A percentile compares a stretch with the other conserved stretches of the same genome.
Conservation (phyloP, 2,888 invertebrate genomes). For the Habroteleia sp. region DNA sequence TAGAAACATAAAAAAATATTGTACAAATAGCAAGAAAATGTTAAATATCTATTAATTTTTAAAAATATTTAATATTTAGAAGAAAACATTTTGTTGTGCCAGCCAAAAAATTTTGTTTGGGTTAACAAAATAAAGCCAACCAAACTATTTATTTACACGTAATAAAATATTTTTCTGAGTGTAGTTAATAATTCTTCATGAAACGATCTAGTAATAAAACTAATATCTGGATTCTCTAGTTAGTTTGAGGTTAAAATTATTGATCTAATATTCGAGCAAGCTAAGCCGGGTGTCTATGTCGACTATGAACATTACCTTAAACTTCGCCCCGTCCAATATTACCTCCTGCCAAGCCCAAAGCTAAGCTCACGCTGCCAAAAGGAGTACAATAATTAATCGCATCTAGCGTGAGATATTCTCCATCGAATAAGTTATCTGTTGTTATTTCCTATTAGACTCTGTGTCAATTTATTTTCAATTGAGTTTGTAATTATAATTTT, state of each 20-base stretch:
- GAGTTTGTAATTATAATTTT: slow-evolving; percentile 24
- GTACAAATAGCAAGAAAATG: too few species aligned
- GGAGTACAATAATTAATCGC: slow-evolving; percentile 79
- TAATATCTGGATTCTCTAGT: slow-evolving; percentile 66
- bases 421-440: slow-evolving; percentile 62
- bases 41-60: too few species aligned
- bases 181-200: too few species aligned
- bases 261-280: slow-evolving; percentile 80
- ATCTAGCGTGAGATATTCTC: slow-evolving; percentile 74
- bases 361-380: slow-evolving; percentile 73
- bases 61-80: too few species aligned
- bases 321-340: slow-evolving; percentile 72
- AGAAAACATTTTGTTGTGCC: too few species aligned
- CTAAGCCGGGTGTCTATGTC: slow-evolving; percentile 76
- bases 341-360: slow-evolving; percentile 74
- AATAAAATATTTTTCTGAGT: too few species aligned
- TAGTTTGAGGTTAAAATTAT: slow-evolving; percentile 78
- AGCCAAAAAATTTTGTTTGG: too few species aligned
- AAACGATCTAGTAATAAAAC: slow-evolving; percentile 37
- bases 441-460: slow-evolving; percentile 51
- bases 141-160: too few species aligned
- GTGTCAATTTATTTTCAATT: slow-evolving; percentile 50
- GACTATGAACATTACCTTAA: slow-evolving; percentile 77
- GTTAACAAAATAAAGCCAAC: too few species aligned
- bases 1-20: too few species aligned